Evolutionary conservation across 2,888 invertebrate genomes (phyloP).

Genomic region (Conops quadrifasciatus): DNA sequence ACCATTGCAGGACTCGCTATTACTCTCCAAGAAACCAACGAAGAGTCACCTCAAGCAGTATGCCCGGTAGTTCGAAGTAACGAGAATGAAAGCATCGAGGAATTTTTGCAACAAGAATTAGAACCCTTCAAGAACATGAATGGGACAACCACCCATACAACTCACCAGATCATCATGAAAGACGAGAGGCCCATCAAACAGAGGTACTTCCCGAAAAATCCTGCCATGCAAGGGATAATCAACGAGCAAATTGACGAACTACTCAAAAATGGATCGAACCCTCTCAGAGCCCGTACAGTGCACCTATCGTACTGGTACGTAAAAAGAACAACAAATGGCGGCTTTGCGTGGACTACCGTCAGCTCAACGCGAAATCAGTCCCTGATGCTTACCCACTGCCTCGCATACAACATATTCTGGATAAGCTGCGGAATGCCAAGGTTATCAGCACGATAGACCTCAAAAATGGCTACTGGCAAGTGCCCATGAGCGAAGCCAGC

Average conservation of each 20-base stretch:
- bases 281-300: constrained; percentile 18
- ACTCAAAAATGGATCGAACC: constrained; percentile 4
- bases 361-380: constrained; percentile 15
- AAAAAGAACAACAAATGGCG: constrained; percentile 33
- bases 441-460: constrained; percentile 9
- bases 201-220: constrained; percentile 31
- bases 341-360: constrained; percentile 25
- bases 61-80: neutral
- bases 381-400: constrained; percentile 18
- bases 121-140: too few species aligned
- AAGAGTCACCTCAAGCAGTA: neutral
- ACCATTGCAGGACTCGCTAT: neutral
- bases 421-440: neutral
- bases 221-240: constrained; percentile 29
- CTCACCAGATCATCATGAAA: constrained; percentile 24
- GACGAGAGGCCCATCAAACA: constrained; percentile 22
- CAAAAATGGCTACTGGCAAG: constrained; percentile 15
- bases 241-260: constrained; percentile 24
- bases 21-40: neutral
- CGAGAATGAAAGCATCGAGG: neutral
- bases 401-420: constrained; percentile 12
- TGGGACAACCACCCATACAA: neutral
- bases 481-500: neutral
- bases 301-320: constrained; percentile 16
- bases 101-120: too few species aligned